phyloP scores from a whole-genome alignment of 2,113 vertebrate species.

The Cheirogaleus medius region DNA sequence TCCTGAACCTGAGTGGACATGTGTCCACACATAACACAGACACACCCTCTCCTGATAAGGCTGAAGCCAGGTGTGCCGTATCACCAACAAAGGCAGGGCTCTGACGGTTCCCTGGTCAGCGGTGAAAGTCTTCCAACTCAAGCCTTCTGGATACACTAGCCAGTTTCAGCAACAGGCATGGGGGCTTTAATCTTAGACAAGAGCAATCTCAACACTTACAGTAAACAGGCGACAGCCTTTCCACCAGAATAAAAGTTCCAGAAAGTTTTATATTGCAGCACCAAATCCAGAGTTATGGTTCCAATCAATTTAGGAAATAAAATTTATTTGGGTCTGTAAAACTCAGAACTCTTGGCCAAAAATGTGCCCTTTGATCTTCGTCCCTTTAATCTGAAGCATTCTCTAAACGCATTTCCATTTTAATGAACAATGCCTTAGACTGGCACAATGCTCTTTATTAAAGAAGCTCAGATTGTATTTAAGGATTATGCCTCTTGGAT shows the following conservation, averaged over 20 bases:
- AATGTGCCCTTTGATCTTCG: constrained; percentile 66
- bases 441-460: background rate
- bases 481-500: background rate
- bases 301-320: constrained; percentile 65
- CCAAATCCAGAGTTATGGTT: constrained; percentile 59
- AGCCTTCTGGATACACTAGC: background rate
- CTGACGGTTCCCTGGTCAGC: no score
- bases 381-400: constrained; percentile 60
- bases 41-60: background rate
- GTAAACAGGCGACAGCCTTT: background rate
- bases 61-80: background rate
- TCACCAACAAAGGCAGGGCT: background rate
- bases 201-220: background rate
- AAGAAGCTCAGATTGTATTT: background rate
- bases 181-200: background rate
- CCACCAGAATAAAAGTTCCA: background rate
- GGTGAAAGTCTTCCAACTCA: background rate
- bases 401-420: constrained; percentile 66
- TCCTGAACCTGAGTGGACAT: background rate
- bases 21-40: background rate
- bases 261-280: constrained; percentile 37
- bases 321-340: constrained; percentile 63
- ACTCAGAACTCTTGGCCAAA: constrained; percentile 71
- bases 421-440: constrained; percentile 18
- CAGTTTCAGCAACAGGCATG: background rate